phyloP scores from a whole-genome alignment of 2,888 invertebrate species.

The Muschampia plurimacula region DNA sequence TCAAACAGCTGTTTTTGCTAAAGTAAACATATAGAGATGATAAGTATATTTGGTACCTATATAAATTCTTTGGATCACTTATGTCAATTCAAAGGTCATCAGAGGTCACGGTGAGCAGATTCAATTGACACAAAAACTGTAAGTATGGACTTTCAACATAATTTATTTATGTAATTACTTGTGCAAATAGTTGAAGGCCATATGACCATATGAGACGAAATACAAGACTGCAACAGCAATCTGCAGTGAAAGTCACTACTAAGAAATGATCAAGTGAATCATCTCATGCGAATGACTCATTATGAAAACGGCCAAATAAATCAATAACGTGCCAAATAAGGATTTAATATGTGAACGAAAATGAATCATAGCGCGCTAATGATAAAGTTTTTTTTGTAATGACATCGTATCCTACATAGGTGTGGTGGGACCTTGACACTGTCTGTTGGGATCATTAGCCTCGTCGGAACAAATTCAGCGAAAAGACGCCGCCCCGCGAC shows the following conservation, averaged over 20 bases:
- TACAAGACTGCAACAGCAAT: constrained; percentile 28
- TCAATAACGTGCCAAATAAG: constrained; percentile 40
- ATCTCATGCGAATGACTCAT: constrained; percentile 45
- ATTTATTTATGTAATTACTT: constrained; percentile 1
- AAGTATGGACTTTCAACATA: not conserved
- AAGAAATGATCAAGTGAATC: constrained; percentile 44
- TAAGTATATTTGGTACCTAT: not conserved
- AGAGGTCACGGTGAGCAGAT: constrained; percentile 3
- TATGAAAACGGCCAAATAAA: constrained; percentile 40
- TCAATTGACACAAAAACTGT: not conserved
- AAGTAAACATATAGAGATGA: not conserved
- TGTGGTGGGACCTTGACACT: constrained; percentile 66
- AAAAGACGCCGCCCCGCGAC: constrained; percentile 49
- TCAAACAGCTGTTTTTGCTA: not conserved
- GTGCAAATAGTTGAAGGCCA: constrained; percentile 7
- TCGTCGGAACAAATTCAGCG: constrained; percentile 29
- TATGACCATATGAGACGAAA: constrained; percentile 6
- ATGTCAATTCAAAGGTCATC: constrained; percentile 3
- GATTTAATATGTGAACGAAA: constrained; percentile 36
- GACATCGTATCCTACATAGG: constrained; percentile 7
- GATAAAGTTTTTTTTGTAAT: constrained; percentile 30
- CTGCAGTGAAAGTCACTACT: constrained; percentile 45
- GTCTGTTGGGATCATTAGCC: constrained; percentile 62
- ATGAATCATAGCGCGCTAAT: constrained; percentile 37
- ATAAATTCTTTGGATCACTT: not conserved